phyloP scores from a whole-genome alignment of 1,140 invertebrate genomes.

The Ooceraea biroi region DNA sequence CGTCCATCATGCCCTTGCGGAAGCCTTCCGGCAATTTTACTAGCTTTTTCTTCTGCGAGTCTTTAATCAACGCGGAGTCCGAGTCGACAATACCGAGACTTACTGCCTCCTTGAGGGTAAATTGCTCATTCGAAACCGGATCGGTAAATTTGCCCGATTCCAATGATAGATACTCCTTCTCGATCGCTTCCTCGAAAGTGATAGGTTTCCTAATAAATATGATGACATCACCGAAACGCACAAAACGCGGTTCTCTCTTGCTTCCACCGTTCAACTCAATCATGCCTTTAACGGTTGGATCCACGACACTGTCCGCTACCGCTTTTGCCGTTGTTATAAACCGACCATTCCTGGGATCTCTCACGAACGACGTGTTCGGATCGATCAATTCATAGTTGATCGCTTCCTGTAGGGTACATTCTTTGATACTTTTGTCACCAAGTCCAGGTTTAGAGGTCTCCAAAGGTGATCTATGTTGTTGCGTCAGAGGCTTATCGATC shows the following conservation, averaged over 20 bases:
- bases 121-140: conserved; percentile 89
- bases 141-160: conserved; percentile 92
- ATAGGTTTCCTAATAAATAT: conserved; percentile 91
- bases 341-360: conserved; percentile 91
- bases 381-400: conserved; percentile 92
- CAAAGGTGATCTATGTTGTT: conserved; percentile 73
- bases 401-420: conserved; percentile 93
- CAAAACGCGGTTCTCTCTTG: conserved; percentile 88
- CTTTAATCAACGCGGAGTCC: conserved; percentile 95
- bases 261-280: conserved; percentile 88
- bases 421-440: conserved; percentile 79
- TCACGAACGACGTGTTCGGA: conserved; percentile 91
- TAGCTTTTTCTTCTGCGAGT: conserved; percentile 92
- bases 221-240: conserved; percentile 91
- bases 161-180: conserved; percentile 90
- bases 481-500: conserved; percentile 89
- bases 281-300: conserved; percentile 89
- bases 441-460: conserved; percentile 17
- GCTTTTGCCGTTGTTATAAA: conserved; percentile 91
- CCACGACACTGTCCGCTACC: conserved; percentile 90
- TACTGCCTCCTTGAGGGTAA: conserved; percentile 95
- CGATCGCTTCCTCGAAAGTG: conserved; percentile 92
- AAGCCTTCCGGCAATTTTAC: conserved; percentile 95
- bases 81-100: conserved; percentile 94
- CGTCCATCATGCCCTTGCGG: conserved; percentile 94